phyloP scores from a whole-genome alignment of 2,113 vertebrate species.

The Coracopsis vasa region DNA sequence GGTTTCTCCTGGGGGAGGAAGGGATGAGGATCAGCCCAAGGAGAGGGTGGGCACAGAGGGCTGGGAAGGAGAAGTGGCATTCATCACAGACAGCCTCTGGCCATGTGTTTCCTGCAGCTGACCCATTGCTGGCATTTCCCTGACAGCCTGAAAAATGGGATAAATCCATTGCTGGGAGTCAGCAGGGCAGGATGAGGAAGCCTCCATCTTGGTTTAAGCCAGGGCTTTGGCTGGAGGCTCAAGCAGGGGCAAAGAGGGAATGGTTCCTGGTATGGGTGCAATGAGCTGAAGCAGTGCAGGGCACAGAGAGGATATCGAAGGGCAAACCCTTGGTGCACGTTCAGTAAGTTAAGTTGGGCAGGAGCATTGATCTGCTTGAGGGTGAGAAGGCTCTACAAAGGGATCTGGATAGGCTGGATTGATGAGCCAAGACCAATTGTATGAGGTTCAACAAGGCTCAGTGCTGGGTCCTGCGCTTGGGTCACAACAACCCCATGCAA shows the following conservation, averaged over 20 bases:
- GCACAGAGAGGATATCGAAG: not conserved
- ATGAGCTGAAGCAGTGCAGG: rapidly evolving
- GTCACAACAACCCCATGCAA: not conserved
- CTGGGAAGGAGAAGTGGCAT: not conserved
- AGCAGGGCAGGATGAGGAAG: not conserved
- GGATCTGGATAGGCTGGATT: not conserved
- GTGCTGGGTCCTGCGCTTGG: not conserved
- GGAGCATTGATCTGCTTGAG: not conserved
- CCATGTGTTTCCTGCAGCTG: not conserved
- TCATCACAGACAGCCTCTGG: rapidly evolving
- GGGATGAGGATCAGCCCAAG: not conserved
- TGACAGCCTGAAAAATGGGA: not conserved
- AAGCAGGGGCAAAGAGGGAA: rapidly evolving
- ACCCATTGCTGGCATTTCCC: rapidly evolving
- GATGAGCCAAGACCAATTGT: rapidly evolving
- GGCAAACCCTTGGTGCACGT: not conserved
- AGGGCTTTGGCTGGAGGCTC: not conserved
- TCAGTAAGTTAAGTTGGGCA: not conserved
- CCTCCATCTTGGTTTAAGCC: not conserved
- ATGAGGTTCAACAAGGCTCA: not conserved
- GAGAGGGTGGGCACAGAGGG: not conserved
- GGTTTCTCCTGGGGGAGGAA: conserved; percentile 15
- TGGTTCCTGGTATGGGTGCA: rapidly evolving
- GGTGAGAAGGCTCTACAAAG: too few relatives aligned
- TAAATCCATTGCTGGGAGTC: not conserved